These are phyloP conservation scores for Pycnonotus jocosus DNA, from an alignment of 2,113 vertebrate genomes.

Conservation along the genomic window DNA sequence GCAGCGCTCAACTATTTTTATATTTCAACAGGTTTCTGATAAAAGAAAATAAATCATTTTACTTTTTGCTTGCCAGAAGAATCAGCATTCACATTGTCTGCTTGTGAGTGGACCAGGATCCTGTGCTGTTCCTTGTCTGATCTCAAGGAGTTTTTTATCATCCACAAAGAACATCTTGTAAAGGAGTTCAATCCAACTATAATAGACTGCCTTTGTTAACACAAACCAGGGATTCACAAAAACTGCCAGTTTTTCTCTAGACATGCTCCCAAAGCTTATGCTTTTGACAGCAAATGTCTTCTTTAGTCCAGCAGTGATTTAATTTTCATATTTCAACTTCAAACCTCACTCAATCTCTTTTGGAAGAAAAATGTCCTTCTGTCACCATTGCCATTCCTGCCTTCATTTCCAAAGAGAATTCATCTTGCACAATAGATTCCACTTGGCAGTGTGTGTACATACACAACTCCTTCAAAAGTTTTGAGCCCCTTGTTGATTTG, in stretches of 20 bases:
- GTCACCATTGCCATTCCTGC: not conserved
- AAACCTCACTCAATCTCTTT: not conserved
- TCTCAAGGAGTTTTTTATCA: not conserved
- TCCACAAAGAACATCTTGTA: not conserved
- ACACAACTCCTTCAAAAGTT: not conserved
- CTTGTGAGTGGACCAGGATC: not conserved
- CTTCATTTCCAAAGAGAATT: not conserved
- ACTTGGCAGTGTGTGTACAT: not conserved
- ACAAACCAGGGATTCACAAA: not conserved
- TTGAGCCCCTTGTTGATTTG: not conserved
- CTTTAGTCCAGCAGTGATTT: not conserved
- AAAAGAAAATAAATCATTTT: not conserved
- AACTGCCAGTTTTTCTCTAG: not conserved
- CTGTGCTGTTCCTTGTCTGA: not conserved
- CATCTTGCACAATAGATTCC: not conserved
- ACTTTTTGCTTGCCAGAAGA: not conserved
- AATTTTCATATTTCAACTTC: not conserved
- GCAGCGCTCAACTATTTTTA: not conserved
- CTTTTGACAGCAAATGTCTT: conserved; percentile 1
- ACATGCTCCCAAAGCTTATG: not conserved
- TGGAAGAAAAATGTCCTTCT: not conserved
- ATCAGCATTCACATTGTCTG: not conserved
- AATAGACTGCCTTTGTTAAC: not conserved
- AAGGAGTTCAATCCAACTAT: not conserved
- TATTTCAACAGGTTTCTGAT: not conserved